Evolutionary conservation across 2,888 invertebrate genomes (phyloP).

Genomic region (Napeogenes sylphis): DNA sequence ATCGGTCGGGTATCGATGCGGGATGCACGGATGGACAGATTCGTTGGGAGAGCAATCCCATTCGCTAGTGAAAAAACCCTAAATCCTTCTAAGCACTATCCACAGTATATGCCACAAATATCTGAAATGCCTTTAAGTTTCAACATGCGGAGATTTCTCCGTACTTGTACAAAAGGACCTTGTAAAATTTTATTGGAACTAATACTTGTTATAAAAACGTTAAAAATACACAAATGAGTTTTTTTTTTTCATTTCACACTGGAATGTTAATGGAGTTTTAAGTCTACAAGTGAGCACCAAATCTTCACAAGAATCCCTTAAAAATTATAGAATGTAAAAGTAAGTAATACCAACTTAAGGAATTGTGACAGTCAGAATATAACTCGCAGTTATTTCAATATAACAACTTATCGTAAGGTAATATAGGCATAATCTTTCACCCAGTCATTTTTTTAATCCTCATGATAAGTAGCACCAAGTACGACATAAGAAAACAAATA

Average conservation of each 20-base stretch:
- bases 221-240: constrained; percentile 53
- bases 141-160: constrained; percentile 59
- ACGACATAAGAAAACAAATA: too few species aligned
- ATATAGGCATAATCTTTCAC: too few species aligned
- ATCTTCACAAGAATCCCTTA: background rate
- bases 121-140: constrained; percentile 59
- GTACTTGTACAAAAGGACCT: constrained; percentile 73
- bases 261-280: background rate
- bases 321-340: too few species aligned
- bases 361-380: too few species aligned
- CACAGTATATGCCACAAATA: constrained; percentile 50
- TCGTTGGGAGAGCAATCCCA: constrained; percentile 35
- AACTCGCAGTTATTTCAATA: too few species aligned
- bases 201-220: constrained; percentile 74
- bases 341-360: too few species aligned
- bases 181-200: constrained; percentile 75
- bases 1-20: constrained; percentile 47
- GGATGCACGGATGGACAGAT: constrained; percentile 64
- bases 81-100: constrained; percentile 50
- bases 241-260: constrained; percentile 27
- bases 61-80: constrained; percentile 44
- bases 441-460: too few species aligned
- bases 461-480: too few species aligned
- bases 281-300: background rate
- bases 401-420: too few species aligned